phyloP scores from a whole-genome alignment of 2,113 vertebrate genomes.

The Bothrops jararaca region DNA sequence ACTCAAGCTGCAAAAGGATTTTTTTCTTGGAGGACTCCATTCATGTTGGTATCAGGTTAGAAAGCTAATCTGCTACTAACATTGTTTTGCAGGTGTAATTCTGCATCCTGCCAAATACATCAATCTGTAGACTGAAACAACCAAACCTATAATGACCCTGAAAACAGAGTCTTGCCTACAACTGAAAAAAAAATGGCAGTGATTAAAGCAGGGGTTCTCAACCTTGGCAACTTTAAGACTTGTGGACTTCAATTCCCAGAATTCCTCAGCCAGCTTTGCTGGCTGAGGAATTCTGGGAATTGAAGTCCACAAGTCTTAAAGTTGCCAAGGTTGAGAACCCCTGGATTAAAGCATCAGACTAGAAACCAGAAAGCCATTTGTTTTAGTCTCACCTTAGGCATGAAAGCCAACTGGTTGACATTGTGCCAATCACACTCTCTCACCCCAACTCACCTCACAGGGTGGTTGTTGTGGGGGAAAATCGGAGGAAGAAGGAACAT shows the following conservation, averaged over 20 bases:
- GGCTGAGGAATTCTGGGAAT: too few species aligned
- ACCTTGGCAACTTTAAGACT: too few species aligned
- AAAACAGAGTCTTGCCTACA: not conserved
- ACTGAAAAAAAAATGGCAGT: not conserved
- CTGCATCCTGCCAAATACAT: not conserved
- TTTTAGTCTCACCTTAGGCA: not conserved
- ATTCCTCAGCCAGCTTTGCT: too few species aligned
- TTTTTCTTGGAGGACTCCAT: not conserved
- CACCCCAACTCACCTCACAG: not conserved
- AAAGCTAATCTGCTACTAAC: not conserved
- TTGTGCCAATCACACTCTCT: not conserved
- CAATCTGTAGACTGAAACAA: not conserved
- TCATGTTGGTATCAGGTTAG: not conserved
- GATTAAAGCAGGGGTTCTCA: too few species aligned
- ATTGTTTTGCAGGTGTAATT: not conserved
- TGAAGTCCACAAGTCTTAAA: too few species aligned
- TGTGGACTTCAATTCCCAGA: too few species aligned
- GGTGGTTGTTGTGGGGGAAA: not conserved
- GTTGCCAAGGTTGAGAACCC: too few species aligned
- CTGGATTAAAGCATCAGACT: not conserved
- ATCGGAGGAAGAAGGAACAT: not conserved
- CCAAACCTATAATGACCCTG: not conserved
- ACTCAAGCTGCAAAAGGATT: slow-evolving; percentile 21
- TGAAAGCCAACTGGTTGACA: not conserved
- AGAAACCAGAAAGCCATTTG: not conserved